A percentile compares a stretch with the other conserved stretches of the same genome.
phyloP scores from a whole-genome alignment of 2,113 vertebrate genomes.

The Silurus meridionalis region DNA sequence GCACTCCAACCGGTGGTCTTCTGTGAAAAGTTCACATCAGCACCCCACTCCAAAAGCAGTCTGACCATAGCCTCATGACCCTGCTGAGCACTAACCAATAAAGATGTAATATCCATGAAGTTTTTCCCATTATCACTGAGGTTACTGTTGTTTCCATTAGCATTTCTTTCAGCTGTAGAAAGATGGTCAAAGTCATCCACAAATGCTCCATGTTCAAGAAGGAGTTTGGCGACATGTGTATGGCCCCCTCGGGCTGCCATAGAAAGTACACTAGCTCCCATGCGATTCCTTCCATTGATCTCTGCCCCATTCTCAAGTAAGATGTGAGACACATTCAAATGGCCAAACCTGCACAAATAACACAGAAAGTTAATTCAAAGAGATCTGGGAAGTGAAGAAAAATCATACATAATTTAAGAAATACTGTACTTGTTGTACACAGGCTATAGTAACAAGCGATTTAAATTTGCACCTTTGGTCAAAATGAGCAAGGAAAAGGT shows the following conservation, averaged over 20 bases:
- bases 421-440: background rate
- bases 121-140: conserved; percentile 65
- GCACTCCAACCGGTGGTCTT: conserved; percentile 88
- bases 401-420: background rate
- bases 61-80: conserved; percentile 82
- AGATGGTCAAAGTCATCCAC: conserved; percentile 84
- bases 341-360: conserved; percentile 79
- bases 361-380: background rate
- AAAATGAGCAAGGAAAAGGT: too few relatives aligned
- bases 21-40: conserved; percentile 80
- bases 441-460: background rate
- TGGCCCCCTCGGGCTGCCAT: conserved; percentile 91
- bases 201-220: conserved; percentile 86
- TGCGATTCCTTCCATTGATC: conserved; percentile 86
- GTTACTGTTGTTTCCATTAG: conserved; percentile 69
- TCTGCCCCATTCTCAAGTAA: conserved; percentile 93
- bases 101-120: conserved; percentile 82
- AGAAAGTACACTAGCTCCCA: conserved; percentile 89
- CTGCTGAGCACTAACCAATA: conserved; percentile 89
- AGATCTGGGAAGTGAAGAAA: background rate
- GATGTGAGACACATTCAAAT: conserved; percentile 84
- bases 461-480: too few relatives aligned
- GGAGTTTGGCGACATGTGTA: conserved; percentile 81
- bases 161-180: conserved; percentile 62
- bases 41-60: conserved; percentile 90